These are phyloP conservation scores for Sclerurus mexicanus DNA, from an alignment of 2,113 vertebrate species.

Conservation along the genomic window DNA sequence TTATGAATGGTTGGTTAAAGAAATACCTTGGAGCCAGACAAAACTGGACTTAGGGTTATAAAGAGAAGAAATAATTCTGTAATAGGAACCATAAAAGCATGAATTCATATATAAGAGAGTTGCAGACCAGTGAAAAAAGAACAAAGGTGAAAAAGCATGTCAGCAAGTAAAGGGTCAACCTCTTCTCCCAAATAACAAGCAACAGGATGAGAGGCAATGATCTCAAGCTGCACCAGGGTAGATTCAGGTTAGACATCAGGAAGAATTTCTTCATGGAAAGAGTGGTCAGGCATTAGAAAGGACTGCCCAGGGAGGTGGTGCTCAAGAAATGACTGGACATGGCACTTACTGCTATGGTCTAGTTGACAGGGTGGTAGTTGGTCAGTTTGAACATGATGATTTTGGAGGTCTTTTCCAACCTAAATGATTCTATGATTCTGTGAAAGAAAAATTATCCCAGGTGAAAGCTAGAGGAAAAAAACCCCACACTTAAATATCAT, in stretches of 20 bases:
- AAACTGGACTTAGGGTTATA: background rate
- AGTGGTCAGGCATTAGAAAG: background rate
- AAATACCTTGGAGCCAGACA: background rate
- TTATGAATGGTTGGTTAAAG: background rate
- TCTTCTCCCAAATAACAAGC: background rate
- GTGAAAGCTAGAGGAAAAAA: background rate
- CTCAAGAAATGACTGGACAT: background rate
- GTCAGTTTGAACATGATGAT: background rate
- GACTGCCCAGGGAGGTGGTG: background rate
- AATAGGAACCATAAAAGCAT: rapidly evolving
- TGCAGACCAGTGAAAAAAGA: background rate
- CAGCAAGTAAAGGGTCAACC: background rate
- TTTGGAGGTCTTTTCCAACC: background rate
- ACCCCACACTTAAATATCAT: background rate
- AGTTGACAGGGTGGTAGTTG: background rate
- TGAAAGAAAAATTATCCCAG: background rate
- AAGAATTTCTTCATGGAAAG: background rate
- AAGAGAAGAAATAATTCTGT: background rate
- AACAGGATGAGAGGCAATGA: background rate
- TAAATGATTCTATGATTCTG: background rate
- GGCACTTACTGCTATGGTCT: background rate
- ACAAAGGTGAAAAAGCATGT: background rate
- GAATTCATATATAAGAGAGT: background rate
- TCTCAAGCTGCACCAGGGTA: background rate
- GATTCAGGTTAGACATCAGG: background rate